Evolutionary conservation across 2,113 vertebrate genomes (phyloP), one percentile per base, ranked within the genome.

Genomic region (Butastur rufipennis): DNA sequence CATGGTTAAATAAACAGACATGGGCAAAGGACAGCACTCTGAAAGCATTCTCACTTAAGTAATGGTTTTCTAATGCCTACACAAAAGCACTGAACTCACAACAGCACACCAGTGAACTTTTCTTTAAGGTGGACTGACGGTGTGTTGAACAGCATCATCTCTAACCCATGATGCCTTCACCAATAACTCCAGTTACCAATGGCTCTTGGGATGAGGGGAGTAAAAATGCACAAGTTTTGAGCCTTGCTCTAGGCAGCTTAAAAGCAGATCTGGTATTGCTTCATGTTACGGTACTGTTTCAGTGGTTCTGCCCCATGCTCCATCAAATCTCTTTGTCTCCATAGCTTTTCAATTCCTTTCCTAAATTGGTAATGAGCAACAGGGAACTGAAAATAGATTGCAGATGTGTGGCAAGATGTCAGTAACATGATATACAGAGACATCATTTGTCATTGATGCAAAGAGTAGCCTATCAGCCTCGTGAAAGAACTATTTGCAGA

Each of bases 311-410:
- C 17, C 40, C 48, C 45, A 68, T 43, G 45, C 20, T 68, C 53
- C 45, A 90, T 77, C 38, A 90, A 80, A 93, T 62, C 27, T 75
- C 31, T 72, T 50, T 83, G 22, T 66, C 70, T 25, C 40, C 63
- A 42, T 2, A 79, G 88, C 77, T 93, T 93, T 87, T 94, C 86
- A 82, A 13, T 85, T 90, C 82, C 81, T 97, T 92, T 97, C 96
- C 93, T 94, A 96, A 96, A 95, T 1, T 77, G 95, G 93, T 92
- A 91, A 94, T 42, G 65, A 96, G 91, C 84, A 17, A 62, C 78
- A 95, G 86, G 93, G 42, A 87, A 80, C 94, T 97, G 89, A 96
- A 97, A 97, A 97, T 95, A 97, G 97, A 96, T 81, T 84, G 80
- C 89, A 62, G 79, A 95, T 91, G 71, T 83, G 84, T 97, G 93